A percentile compares a stretch with the other conserved stretches of the same genome.
These are phyloP conservation scores for Anhinga rufa DNA, from an alignment of 2,113 vertebrate genomes.

Conservation along the genomic window DNA sequence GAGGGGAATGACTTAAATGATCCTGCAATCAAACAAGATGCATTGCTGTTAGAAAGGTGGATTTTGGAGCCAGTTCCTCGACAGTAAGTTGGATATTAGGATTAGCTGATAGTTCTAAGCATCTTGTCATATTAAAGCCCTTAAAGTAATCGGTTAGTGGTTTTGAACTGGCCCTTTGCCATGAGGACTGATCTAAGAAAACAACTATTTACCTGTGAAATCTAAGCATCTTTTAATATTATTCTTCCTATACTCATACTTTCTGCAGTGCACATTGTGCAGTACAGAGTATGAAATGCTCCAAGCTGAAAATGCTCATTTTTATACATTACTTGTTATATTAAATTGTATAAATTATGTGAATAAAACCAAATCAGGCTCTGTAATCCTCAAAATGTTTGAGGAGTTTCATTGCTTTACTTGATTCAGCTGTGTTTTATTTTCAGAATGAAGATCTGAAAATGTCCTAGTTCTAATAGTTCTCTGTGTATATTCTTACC, in stretches of 20 bases:
- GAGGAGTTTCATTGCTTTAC: not conserved
- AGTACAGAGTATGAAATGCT: not conserved
- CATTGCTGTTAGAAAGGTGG: slow-evolving; percentile 94
- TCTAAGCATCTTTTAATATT: not conserved
- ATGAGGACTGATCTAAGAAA: not conserved
- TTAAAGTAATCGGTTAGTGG: not conserved
- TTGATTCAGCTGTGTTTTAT: not conserved
- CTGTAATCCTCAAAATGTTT: not conserved
- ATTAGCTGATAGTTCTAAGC: not conserved
- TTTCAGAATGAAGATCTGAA: not conserved
- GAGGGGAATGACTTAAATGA: slow-evolving; percentile 90
- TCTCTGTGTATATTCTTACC: not conserved
- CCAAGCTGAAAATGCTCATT: not conserved
- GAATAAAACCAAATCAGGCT: not conserved
- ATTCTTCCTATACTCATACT: not conserved
- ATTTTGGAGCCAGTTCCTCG: slow-evolving; percentile 92
- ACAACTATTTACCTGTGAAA: not conserved
- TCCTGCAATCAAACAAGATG: slow-evolving; percentile 95
- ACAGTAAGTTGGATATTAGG: slow-evolving; percentile 79
- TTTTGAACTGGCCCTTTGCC: not conserved
- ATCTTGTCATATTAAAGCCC: not conserved
- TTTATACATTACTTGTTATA: not conserved
- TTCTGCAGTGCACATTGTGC: not conserved
- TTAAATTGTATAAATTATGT: not conserved
- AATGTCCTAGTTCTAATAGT: not conserved